Evolutionary conservation across 1,140 invertebrate species (phyloP).

Genomic region (Notospermus geniculatus): DNA sequence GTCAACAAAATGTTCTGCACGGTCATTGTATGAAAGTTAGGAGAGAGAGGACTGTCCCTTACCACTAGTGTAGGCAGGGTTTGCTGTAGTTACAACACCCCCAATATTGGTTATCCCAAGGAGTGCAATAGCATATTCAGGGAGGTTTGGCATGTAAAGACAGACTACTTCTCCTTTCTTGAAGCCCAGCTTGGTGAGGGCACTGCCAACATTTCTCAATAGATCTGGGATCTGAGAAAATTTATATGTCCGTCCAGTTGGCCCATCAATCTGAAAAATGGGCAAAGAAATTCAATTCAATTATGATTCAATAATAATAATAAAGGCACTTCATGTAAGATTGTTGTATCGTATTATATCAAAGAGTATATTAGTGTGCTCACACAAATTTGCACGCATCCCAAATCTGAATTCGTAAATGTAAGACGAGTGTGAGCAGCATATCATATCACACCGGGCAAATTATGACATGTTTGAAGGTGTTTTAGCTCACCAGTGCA

Average conservation of each 20-base stretch:
- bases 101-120: constrained; percentile 71
- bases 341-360: no score
- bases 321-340: no score
- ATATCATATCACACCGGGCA: neutral
- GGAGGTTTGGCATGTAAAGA: constrained; percentile 72
- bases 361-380: no score
- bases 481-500: constrained; percentile 8
- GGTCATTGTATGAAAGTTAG: no score
- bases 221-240: constrained; percentile 66
- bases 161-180: constrained; percentile 69
- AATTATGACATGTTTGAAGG: no score
- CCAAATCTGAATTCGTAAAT: no score
- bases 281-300: neutral
- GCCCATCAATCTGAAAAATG: constrained; percentile 46
- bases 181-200: constrained; percentile 64
- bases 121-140: constrained; percentile 70
- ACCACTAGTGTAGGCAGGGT: constrained; percentile 79
- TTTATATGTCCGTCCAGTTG: constrained; percentile 70
- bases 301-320: no score
- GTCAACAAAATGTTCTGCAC: no score
- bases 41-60: no score
- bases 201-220: constrained; percentile 68
- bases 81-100: constrained; percentile 71
- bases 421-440: neutral
- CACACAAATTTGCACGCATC: no score